These are phyloP conservation scores for Notodonta ziczac DNA, from an alignment of 2,888 invertebrate species.

Conservation along the genomic window DNA sequence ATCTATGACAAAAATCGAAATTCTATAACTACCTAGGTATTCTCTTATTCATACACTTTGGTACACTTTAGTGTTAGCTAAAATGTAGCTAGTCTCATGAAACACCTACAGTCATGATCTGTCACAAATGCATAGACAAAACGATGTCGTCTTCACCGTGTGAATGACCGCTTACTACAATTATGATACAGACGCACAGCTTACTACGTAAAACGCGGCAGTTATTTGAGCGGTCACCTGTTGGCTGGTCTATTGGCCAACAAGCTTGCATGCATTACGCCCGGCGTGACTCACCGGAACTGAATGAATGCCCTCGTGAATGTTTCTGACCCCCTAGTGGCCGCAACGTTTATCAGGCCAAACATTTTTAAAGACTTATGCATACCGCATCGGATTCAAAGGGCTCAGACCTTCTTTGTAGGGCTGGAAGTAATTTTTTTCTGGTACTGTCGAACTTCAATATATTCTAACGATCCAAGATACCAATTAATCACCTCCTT, in stretches of 20 bases:
- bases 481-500: not conserved
- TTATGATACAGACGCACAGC: not conserved
- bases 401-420: too few relatives aligned
- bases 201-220: not conserved
- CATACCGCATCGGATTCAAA: not conserved
- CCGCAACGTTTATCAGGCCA: conserved; percentile 25
- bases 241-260: conserved; percentile 34
- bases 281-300: conserved; percentile 62
- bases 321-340: conserved; percentile 33
- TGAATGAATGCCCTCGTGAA: conserved; percentile 42
- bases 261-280: conserved; percentile 40
- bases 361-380: conserved; percentile 20
- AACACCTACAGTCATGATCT: too few relatives aligned
- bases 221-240: conserved; percentile 35
- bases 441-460: not conserved
- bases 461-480: not conserved
- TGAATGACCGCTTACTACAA: too few relatives aligned
- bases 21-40: too few relatives aligned
- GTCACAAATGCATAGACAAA: too few relatives aligned
- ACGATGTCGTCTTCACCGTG: too few relatives aligned
- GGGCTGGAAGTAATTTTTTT: too few relatives aligned
- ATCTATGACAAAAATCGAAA: too few relatives aligned
- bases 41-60: too few relatives aligned
- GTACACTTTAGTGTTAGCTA: too few relatives aligned
- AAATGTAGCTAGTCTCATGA: too few relatives aligned